Base-by-base conservation (phyloP, 2,797 vertebrate species). In the Sebastes diaconus region DNA sequence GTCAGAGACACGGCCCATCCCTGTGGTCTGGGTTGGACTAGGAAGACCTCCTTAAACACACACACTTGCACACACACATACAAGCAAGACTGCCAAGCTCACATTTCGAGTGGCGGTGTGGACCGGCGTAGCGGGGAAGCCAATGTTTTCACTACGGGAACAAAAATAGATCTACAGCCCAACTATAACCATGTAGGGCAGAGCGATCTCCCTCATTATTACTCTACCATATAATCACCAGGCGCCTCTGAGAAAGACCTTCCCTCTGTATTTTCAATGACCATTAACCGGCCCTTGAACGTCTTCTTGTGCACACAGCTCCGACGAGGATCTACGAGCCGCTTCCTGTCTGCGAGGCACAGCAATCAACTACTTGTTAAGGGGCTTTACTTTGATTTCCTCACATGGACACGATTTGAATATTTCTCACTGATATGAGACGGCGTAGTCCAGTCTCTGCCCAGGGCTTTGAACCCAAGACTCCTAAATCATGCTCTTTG, bases 401-500 rank as follows among this genome's bases (percentile, higher is more conserved):
- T 94, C 92, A 93, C 93, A 92, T 67, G 80, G 89, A 88, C 87
- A 77, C 79, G 84, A 95, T 96, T 95, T 96, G 92, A 96, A 96
- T 96, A 95, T 95, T 95, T 95, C 94, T 91, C 86, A 90, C 67
- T 91, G 91, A 95, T 93, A 95, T 95, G 94, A 96, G 94, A 95
- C 88, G 78, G 92, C 80, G 81, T 85, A 85, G 94, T 94, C 94
- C 93, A 85, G 94, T 93, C 87, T 88, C 89, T 91, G 95, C 93
- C 93, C 90, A 80, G 84, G 89, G 91, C 95, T 96, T 96, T 96
- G 94, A 96, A 95, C 93, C 94, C 88, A 76, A 90, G 86, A 92
- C 93, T 94, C 84, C 92, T 95, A 91, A 94, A 95, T 94, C 93
- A 95, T 95, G 91, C 92, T 92, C 95, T 96, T 96, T 96, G 95